phyloP scores from a whole-genome alignment of 1,140 invertebrate species.

The Nymphalis io region DNA sequence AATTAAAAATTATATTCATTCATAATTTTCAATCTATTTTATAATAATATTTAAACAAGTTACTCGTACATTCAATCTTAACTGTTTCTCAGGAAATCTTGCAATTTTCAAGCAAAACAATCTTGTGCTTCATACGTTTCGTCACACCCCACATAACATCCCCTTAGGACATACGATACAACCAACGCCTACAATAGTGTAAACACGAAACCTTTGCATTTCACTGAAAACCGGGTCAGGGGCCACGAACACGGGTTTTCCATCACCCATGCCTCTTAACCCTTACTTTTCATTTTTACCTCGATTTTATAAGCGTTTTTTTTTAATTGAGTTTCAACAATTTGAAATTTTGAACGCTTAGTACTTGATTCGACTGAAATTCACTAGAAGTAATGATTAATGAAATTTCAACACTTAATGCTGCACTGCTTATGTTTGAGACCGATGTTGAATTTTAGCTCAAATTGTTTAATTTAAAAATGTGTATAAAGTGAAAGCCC shows the following conservation, averaged over 20 bases:
- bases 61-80: background rate
- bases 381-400: too few relatives aligned
- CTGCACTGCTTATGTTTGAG: background rate
- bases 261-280: slow-evolving; percentile 24
- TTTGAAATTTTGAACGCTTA: background rate
- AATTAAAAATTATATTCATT: too few relatives aligned
- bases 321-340: slow-evolving; percentile 4
- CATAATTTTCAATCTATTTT: too few relatives aligned
- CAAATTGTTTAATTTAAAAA: too few relatives aligned
- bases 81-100: background rate
- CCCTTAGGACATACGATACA: slow-evolving; percentile 30
- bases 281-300: slow-evolving; percentile 23
- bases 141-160: slow-evolving; percentile 1
- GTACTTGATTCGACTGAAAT: background rate
- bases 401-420: background rate
- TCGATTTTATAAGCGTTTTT: slow-evolving; percentile 27
- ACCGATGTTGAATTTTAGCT: background rate
- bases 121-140: background rate
- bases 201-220: slow-evolving; percentile 31
- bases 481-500: too few relatives aligned
- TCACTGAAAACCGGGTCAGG: slow-evolving; percentile 33
- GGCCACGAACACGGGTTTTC: slow-evolving; percentile 32
- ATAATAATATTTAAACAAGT: background rate
- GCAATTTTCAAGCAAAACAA: background rate
- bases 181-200: slow-evolving; percentile 30